Evolutionary conservation across 2,797 vertebrate genomes (phyloP).

Genomic region (Miichthys miiuy): DNA sequence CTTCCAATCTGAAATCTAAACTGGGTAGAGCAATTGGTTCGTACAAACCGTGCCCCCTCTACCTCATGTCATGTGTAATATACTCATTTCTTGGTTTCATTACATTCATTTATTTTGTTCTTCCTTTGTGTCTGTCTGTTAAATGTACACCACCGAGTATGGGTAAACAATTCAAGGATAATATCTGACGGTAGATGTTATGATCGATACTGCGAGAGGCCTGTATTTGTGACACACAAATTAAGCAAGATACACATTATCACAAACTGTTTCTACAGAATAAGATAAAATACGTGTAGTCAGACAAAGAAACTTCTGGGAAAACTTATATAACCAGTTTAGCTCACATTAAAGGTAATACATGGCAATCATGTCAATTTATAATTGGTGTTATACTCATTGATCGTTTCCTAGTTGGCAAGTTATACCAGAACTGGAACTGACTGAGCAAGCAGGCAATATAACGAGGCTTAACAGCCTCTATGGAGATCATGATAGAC

Average conservation of each 20-base stretch:
- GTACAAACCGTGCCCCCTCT: slow-evolving; percentile 5
- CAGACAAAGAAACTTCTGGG: neutral
- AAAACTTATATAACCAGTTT: neutral
- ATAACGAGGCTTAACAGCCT: too few relatives aligned
- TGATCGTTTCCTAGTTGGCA: too few relatives aligned
- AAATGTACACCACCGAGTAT: neutral
- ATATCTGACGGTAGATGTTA: neutral
- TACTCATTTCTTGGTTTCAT: slow-evolving; percentile 21
- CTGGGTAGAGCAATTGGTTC: slow-evolving; percentile 22
- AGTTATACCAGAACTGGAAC: too few relatives aligned
- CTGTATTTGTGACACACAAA: neutral
- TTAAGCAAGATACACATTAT: neutral
- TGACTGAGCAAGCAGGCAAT: too few relatives aligned
- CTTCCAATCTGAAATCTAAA: slow-evolving; percentile 34
- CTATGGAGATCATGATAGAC: too few relatives aligned
- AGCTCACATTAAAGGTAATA: neutral
- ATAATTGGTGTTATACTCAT: too few relatives aligned
- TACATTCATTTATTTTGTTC: slow-evolving; percentile 6
- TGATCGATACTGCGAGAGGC: neutral
- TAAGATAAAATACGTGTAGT: neutral
- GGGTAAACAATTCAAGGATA: neutral
- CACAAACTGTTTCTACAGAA: neutral
- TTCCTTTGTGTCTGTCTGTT: neutral
- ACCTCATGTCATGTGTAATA: neutral
- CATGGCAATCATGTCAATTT: too few relatives aligned